Percentiles rank a stretch among this genome's conserved stretches.
Conservation (phyloP, 2,113 vertebrate species). For the Prunella fulvescens region DNA sequence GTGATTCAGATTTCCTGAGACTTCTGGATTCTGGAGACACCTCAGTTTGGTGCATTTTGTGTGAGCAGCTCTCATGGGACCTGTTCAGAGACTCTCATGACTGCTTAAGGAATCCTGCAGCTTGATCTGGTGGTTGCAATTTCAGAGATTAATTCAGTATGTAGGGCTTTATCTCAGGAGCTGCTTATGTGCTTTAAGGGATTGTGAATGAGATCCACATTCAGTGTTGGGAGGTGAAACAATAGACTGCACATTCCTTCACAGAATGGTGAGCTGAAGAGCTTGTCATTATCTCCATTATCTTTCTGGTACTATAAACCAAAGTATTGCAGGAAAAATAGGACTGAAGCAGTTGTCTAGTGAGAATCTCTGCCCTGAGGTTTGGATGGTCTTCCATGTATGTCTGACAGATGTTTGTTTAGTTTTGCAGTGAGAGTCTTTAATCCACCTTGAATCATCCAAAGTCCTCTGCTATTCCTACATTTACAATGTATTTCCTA, state of each 20-base stretch:
- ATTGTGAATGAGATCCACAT: background rate
- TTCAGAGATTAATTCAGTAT: background rate
- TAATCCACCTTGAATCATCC: background rate
- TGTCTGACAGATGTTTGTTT: background rate
- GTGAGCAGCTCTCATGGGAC: background rate
- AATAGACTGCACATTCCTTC: background rate
- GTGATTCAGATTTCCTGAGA: background rate
- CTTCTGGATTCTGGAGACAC: background rate
- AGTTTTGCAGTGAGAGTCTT: background rate
- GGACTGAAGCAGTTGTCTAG: background rate
- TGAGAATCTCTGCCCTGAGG: background rate
- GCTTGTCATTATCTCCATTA: background rate
- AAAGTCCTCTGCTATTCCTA: background rate
- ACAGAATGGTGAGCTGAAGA: background rate
- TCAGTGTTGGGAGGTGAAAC: background rate
- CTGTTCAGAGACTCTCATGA: background rate
- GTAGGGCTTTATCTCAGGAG: background rate
- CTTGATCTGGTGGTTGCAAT: background rate
- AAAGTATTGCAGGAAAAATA: background rate
- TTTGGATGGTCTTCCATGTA: background rate
- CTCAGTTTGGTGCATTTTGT: background rate
- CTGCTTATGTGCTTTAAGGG: background rate
- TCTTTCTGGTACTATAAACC: background rate
- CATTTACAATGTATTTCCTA: background rate
- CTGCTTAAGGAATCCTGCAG: background rate